A percentile compares a stretch with the other conserved stretches of the same genome.
Evolutionary conservation across 2,888 invertebrate species (phyloP).

Genomic region (Cryptus armator): DNA sequence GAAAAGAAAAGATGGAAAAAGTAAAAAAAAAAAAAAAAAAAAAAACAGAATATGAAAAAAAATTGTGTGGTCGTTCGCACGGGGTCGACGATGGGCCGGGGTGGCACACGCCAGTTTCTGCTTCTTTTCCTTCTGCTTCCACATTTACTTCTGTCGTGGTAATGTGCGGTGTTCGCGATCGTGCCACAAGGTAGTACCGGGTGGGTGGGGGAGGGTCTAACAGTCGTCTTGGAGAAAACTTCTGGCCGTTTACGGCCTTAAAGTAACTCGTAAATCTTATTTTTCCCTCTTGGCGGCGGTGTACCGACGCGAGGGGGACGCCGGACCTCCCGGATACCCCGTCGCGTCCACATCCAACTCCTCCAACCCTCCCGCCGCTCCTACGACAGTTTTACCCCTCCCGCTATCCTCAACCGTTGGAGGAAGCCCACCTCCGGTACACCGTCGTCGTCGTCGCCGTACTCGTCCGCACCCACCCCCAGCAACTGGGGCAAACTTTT

Average conservation of each 20-base stretch:
- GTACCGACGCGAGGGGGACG: constrained; percentile 3
- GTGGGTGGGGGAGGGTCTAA: constrained; percentile 68
- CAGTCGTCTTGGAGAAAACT: constrained; percentile 80
- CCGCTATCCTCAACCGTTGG: constrained; percentile 31
- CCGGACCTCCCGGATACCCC: constrained; percentile 51
- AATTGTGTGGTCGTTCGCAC: constrained; percentile 53
- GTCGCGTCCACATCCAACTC: constrained; percentile 16
- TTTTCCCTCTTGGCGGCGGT: constrained; percentile 73
- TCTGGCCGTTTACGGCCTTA: constrained; percentile 80
- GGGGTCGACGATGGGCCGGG: constrained; percentile 48
- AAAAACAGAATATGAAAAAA: not conserved
- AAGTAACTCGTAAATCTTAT: constrained; percentile 83
- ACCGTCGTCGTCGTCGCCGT: constrained; percentile 33
- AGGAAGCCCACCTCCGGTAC: constrained; percentile 56
- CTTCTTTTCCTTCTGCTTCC: constrained; percentile 29
- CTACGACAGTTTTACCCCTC: constrained; percentile 16
- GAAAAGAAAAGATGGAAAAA: constrained; percentile 17
- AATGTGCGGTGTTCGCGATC: constrained; percentile 64
- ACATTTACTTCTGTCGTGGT: constrained; percentile 56
- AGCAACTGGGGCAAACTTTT: constrained; percentile 80
- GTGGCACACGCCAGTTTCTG: constrained; percentile 69
- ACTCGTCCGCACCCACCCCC: constrained; percentile 47
- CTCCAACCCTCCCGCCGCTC: not conserved
- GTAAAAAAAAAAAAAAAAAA: not conserved
- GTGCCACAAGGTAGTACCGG: constrained; percentile 61